A percentile compares a stretch with the other conserved stretches of the same genome.
phyloP scores from a whole-genome alignment of 2,797 vertebrate genomes.

The Alosa sapidissima region DNA sequence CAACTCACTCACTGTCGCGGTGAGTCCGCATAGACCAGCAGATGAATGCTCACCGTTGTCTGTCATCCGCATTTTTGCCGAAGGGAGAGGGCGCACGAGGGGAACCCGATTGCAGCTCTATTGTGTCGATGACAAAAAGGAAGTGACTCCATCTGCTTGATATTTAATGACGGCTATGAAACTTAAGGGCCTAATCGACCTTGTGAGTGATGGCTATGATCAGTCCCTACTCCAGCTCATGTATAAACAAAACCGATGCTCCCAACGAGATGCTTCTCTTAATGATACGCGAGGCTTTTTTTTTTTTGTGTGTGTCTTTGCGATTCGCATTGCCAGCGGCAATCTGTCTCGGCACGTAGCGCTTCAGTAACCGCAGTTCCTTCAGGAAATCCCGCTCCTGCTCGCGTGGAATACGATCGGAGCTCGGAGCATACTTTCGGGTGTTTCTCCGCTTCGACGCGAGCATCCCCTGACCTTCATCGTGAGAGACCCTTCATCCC shows the following conservation, averaged over 20 bases:
- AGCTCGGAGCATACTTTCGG: background rate
- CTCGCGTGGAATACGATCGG: background rate
- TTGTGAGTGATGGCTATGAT: constrained; percentile 69
- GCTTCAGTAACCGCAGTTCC: background rate
- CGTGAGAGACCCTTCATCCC: background rate
- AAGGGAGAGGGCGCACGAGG: background rate
- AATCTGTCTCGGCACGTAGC: background rate
- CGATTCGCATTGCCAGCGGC: background rate
- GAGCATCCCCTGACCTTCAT: background rate
- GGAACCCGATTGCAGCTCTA: constrained; percentile 67
- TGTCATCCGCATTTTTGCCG: constrained; percentile 61
- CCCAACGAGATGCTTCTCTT: constrained; percentile 50
- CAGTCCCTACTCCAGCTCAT: constrained; percentile 59
- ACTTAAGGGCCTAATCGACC: constrained; percentile 71
- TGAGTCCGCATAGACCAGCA: constrained; percentile 31
- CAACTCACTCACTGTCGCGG: constrained; percentile 25
- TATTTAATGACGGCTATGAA: constrained; percentile 64
- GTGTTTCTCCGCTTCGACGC: background rate
- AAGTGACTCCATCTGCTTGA: constrained; percentile 68
- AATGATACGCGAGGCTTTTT: constrained; percentile 57
- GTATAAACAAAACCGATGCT: constrained; percentile 61
- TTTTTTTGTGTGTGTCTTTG: constrained; percentile 10
- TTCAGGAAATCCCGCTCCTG: background rate
- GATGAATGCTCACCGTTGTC: constrained; percentile 71
- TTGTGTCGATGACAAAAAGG: constrained; percentile 68